A percentile compares a stretch with the other conserved stretches of the same genome.
Evolutionary conservation across 2,797 vertebrate species (phyloP).

Genomic region (Leptoclinus maculatus): DNA sequence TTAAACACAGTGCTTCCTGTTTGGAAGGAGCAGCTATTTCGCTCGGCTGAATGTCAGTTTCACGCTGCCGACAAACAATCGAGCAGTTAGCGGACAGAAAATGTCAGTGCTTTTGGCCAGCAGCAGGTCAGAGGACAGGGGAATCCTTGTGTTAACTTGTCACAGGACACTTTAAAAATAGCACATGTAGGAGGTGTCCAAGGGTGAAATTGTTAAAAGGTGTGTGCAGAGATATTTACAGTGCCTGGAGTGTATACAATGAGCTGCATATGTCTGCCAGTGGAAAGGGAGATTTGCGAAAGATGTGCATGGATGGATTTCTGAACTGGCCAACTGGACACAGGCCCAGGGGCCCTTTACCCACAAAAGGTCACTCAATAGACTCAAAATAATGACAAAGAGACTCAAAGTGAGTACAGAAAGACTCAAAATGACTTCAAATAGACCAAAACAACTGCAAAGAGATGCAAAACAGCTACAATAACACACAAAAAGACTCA

Average conservation of each 20-base stretch:
- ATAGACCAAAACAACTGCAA: neutral
- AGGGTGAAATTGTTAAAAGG: conserved; percentile 4
- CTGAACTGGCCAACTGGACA: too few relatives aligned
- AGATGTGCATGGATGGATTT: neutral
- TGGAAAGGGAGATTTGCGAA: neutral
- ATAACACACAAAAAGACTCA: neutral
- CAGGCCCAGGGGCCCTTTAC: too few relatives aligned
- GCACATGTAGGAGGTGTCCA: neutral
- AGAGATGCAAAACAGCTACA: neutral
- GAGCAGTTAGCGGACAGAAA: conserved; percentile 54
- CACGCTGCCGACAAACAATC: conserved; percentile 36
- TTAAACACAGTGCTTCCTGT: conserved; percentile 51
- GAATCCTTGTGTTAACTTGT: conserved; percentile 41
- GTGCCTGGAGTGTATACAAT: neutral
- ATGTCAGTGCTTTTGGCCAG: conserved; percentile 33
- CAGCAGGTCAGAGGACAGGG: conserved; percentile 45
- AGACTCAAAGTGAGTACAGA: neutral
- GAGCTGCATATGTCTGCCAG: neutral
- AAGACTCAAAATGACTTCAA: neutral
- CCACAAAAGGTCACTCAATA: neutral
- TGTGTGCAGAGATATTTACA: conserved; percentile 1
- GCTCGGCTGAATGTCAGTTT: conserved; percentile 40
- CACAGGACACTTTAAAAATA: conserved; percentile 57
- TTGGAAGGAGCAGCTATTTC: conserved; percentile 34
- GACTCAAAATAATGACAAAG: neutral